phyloP scores from a whole-genome alignment of 2,888 invertebrate species.

The Panorpa germanica region DNA sequence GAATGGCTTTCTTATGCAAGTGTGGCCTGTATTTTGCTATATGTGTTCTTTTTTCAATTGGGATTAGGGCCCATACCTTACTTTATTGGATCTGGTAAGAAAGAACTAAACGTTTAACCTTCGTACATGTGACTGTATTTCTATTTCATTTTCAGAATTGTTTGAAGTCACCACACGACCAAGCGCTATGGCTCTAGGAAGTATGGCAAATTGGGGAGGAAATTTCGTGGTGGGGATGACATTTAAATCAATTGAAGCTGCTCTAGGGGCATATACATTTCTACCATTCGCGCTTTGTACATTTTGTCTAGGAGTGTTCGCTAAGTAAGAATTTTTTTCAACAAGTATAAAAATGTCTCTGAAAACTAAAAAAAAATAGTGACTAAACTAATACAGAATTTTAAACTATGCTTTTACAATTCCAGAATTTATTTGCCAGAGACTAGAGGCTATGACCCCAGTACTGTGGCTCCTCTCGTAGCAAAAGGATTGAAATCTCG shows the following conservation, averaged over 20 bases:
- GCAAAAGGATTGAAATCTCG: conserved; percentile 38
- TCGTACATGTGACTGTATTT: conserved; percentile 28
- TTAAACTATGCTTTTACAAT: too few species aligned
- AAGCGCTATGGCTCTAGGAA: conserved; percentile 72
- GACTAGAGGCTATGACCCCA: conserved; percentile 47
- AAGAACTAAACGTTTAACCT: too few species aligned
- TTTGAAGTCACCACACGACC: conserved; percentile 70
- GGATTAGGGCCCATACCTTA: conserved; percentile 77
- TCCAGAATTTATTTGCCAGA: conserved; percentile 58
- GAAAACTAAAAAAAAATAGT: too few species aligned
- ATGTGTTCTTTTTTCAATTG: conserved; percentile 63
- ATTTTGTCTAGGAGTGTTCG: conserved; percentile 32
- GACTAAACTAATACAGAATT: too few species aligned
- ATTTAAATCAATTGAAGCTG: conserved; percentile 42
- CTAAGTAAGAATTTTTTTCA: too few species aligned
- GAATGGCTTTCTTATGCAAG: conserved; percentile 55
- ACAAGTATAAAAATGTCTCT: too few species aligned
- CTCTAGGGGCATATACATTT: conserved; percentile 54
- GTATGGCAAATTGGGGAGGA: conserved; percentile 71
- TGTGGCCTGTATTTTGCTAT: conserved; percentile 48
- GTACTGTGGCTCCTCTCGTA: conserved; percentile 40
- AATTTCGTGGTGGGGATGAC: conserved; percentile 73
- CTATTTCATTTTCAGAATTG: conserved; percentile 36
- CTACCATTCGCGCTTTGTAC: conserved; percentile 46
- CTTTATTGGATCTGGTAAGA: conserved; percentile 58